phyloP scores from a whole-genome alignment of 2,113 vertebrate genomes.

The Climacteris rufus region DNA sequence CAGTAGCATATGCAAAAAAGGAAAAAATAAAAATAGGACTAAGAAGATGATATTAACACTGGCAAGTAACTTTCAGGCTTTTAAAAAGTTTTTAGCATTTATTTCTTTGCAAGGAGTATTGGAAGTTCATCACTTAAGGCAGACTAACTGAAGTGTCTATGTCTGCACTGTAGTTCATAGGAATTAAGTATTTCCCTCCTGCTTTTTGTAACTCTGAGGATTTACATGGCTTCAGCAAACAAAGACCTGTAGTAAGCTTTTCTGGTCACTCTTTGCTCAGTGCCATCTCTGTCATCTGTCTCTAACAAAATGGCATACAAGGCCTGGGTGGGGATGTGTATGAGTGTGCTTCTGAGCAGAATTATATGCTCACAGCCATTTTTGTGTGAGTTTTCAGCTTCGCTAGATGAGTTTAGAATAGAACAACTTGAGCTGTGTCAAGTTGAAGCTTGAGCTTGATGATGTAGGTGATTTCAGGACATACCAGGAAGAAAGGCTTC shows the following conservation, averaged over 20 bases:
- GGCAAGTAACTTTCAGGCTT: neutral
- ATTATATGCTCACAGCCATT: neutral
- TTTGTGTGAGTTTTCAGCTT: neutral
- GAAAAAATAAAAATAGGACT: neutral
- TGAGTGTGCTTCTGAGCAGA: slow-evolving; percentile 9
- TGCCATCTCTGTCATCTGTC: neutral
- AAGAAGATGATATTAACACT: neutral
- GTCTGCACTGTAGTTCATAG: neutral
- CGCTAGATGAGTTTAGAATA: neutral
- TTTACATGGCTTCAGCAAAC: neutral
- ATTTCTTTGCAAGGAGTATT: neutral
- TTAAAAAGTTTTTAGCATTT: too few species aligned
- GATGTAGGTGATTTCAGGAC: neutral
- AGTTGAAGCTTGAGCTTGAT: neutral
- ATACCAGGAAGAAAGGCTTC: neutral
- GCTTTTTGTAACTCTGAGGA: neutral
- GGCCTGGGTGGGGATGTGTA: neutral
- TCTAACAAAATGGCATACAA: neutral
- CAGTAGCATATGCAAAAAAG: neutral
- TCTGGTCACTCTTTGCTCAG: neutral
- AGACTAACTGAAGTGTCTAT: neutral
- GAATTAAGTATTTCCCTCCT: neutral
- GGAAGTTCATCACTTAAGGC: neutral
- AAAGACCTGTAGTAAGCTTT: neutral
- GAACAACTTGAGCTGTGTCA: neutral